Evolutionary conservation across 2,113 vertebrate species (phyloP).

Genomic region (Thomomys bottae): DNA sequence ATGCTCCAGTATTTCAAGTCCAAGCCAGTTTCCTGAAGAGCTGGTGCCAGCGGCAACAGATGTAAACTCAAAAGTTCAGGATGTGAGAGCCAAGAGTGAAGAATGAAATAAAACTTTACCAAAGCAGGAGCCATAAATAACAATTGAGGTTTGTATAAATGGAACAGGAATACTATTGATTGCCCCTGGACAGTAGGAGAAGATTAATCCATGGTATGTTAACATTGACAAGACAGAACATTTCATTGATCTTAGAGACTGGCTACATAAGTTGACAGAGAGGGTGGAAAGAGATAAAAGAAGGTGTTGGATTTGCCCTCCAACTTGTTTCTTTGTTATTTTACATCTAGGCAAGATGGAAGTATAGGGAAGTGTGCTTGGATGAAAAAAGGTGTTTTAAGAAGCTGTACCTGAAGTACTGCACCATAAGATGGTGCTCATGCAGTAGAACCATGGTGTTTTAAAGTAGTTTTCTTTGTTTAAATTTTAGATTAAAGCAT

Average conservation of each 20-base stretch:
- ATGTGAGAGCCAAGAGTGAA: conserved; percentile 10
- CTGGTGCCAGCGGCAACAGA: background rate
- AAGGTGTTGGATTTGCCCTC: background rate
- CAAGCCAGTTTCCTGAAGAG: conserved; percentile 23
- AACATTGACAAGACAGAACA: background rate
- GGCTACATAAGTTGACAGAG: background rate
- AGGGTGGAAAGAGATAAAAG: background rate
- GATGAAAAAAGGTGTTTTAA: background rate
- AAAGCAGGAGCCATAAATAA: background rate
- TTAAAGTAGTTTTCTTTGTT: background rate
- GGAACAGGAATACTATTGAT: background rate
- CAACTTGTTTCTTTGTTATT: conserved; percentile 26
- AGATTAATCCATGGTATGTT: background rate
- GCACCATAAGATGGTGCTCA: conserved; percentile 62
- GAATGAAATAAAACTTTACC: background rate
- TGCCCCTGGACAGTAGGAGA: background rate
- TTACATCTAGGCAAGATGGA: conserved; percentile 9
- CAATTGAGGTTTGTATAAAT: background rate
- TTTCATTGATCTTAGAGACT: background rate
- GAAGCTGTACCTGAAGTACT: background rate
- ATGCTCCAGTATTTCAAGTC: background rate
- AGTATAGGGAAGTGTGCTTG: background rate
- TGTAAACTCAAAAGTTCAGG: background rate
- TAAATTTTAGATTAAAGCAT: conserved; percentile 24
- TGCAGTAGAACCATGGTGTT: background rate